A percentile compares a stretch with the other conserved stretches of the same genome.
Conservation (phyloP, 2,797 vertebrate species). For the Babyrousa celebensis region DNA sequence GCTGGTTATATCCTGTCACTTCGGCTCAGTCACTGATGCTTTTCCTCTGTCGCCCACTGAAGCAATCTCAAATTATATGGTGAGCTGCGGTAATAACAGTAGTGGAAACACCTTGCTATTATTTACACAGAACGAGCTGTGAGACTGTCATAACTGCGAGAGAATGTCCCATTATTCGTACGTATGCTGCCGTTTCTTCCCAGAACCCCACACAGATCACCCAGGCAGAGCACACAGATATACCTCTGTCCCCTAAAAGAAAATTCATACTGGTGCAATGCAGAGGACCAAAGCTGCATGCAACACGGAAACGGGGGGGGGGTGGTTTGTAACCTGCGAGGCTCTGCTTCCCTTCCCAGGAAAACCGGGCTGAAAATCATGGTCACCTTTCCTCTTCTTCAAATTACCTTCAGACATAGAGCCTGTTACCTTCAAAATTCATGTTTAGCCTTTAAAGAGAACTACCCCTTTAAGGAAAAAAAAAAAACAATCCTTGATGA, state of each 20-base stretch:
- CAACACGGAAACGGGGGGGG: accelerated
- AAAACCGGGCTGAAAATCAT: not conserved
- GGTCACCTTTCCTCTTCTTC: not conserved
- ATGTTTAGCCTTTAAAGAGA: not conserved
- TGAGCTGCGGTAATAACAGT: not conserved
- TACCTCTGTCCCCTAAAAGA: not conserved
- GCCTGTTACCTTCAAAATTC: not conserved
- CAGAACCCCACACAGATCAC: not conserved
- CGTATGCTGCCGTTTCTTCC: not conserved
- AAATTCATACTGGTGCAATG: accelerated
- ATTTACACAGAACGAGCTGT: not conserved
- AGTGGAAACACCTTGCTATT: not conserved
- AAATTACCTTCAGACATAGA: not conserved
- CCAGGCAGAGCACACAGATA: accelerated
- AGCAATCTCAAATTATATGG: not conserved
- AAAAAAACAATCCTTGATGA: slow-evolving; percentile 47
- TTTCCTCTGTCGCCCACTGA: not conserved
- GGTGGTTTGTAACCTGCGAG: not conserved
- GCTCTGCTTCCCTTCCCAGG: accelerated
- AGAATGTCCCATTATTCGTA: not conserved
- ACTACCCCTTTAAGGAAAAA: slow-evolving; percentile 65
- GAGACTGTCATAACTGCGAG: not conserved
- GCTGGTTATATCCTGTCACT: not conserved
- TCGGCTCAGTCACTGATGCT: not conserved
- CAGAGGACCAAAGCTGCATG: not conserved